phyloP scores from a whole-genome alignment of 1,140 invertebrate genomes.

The Lepidotrigona ventralis region DNA sequence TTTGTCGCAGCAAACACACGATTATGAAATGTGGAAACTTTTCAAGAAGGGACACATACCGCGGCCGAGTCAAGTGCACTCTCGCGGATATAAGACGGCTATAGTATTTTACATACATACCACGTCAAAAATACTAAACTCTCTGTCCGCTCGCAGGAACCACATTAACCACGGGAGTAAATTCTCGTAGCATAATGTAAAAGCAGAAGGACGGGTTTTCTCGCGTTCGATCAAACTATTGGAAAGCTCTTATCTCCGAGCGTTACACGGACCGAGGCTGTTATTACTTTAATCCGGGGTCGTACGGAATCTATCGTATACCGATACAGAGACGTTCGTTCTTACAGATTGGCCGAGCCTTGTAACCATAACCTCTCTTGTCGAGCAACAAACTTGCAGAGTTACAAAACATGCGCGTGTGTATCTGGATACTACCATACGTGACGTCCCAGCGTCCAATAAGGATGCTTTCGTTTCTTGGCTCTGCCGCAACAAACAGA shows the following conservation, averaged over 20 bases:
- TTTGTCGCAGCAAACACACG: not conserved
- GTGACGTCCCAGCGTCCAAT: conserved; percentile 1
- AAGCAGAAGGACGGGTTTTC: not conserved
- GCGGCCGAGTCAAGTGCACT: not conserved
- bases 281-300: conserved; percentile 7
- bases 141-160: not conserved
- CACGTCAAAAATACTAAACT: not conserved
- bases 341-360: not conserved
- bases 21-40: not conserved
- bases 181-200: not conserved
- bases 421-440: not conserved
- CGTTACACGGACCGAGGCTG: not conserved
- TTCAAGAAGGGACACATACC: not conserved
- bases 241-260: conserved; percentile 1
- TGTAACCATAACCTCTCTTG: not conserved
- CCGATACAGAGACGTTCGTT: not conserved
- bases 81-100: not conserved
- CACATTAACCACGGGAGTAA: not conserved
- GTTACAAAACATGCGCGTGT: not conserved
- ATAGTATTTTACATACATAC: not conserved
- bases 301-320: not conserved
- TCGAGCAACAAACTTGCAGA: not conserved
- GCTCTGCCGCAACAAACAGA: conserved; percentile 12
- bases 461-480: conserved; percentile 10
- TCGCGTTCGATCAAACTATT: not conserved